Evolutionary conservation across 2,113 vertebrate species (phyloP), one percentile per base, ranked within the genome.

Genomic region (Danionella cerebrum): DNA sequence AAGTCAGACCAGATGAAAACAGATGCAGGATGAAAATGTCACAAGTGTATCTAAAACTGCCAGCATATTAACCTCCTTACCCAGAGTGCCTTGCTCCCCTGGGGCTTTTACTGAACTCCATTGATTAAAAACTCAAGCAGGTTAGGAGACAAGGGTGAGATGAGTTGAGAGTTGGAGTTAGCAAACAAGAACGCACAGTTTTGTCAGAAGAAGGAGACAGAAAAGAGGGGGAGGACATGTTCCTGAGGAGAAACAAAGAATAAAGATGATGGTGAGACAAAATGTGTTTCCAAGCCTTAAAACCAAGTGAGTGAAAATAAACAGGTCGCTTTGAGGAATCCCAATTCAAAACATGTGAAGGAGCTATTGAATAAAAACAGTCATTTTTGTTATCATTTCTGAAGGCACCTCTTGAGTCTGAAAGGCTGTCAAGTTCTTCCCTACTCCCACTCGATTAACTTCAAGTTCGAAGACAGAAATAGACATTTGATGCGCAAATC

Each of bases 1-100:
- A 87, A 88, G 86, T 86, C 86, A 87, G 81, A 79, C 53, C 63
- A 64, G 76, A 87, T 86, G 85, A 86, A 87, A 88, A 87, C 82
- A 86, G 83, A 86, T 80, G 81, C 78, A 52, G 66, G 81, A 88
- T 84, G 86, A 83, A 90, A 90, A 90, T 88, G 86, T 88, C 86
- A 89, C 65, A 71, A 82, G 85, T 80, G 75, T 87, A 88, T 89
- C 87, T 86, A 84, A 86, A 86, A 88, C 86, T 86, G 86, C 84
- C 83, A 86, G 80, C 83, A 76, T 83, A 89, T 90, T 88, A 88
- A 90, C 86, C 86, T 84, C 77, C 65, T 85, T 80, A 86, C 83
- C 85, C 77, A 71, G 65, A 71, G 73, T 82, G 79, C 65, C 78
- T 70, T 58, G 63, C 72, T 80, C 80, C 80, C 76, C 74, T 63